Evolutionary conservation across 2,888 invertebrate species (phyloP).

Genomic region (Lasioglossum marginatum): DNA sequence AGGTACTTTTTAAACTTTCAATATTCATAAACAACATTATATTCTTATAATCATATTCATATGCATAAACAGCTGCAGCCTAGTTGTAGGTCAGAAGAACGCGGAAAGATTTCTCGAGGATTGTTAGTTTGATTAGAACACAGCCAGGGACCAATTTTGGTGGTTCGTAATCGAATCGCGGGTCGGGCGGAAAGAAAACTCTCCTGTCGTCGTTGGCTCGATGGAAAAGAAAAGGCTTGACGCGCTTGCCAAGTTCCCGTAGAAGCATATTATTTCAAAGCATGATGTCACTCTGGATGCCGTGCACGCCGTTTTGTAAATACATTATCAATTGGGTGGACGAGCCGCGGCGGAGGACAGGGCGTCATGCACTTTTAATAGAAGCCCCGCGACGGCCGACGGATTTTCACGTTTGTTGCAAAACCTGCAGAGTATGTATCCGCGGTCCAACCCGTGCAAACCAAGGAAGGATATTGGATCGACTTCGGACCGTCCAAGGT

Average conservation of each 20-base stretch:
- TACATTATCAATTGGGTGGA: slow-evolving; percentile 66
- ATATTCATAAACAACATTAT: no score
- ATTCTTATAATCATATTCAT: no score
- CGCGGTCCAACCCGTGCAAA: not conserved
- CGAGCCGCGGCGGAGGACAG: slow-evolving; percentile 50
- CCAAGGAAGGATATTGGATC: not conserved
- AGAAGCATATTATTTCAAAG: slow-evolving; percentile 69
- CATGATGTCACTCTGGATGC: slow-evolving; percentile 68
- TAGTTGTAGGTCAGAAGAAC: not conserved
- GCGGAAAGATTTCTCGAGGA: not conserved
- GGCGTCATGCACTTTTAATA: slow-evolving; percentile 65
- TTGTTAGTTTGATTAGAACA: not conserved
- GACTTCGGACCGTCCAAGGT: not conserved
- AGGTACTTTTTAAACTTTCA: no score
- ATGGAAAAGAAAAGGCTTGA: slow-evolving; percentile 8
- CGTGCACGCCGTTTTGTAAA: slow-evolving; percentile 48
- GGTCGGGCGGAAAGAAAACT: not conserved
- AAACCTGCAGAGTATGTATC: slow-evolving; percentile 30
- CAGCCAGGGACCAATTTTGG: not conserved
- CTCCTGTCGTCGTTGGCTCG: slow-evolving; percentile 8
- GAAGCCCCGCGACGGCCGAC: slow-evolving; percentile 35
- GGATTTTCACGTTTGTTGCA: slow-evolving; percentile 49
- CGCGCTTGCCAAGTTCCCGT: slow-evolving; percentile 61
- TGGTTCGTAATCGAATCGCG: not conserved
- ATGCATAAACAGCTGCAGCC: not conserved